A percentile compares a stretch with the other conserved stretches of the same genome.
Conservation (phyloP, 2,888 invertebrate genomes). For the Sarcophaga subvicina region DNA sequence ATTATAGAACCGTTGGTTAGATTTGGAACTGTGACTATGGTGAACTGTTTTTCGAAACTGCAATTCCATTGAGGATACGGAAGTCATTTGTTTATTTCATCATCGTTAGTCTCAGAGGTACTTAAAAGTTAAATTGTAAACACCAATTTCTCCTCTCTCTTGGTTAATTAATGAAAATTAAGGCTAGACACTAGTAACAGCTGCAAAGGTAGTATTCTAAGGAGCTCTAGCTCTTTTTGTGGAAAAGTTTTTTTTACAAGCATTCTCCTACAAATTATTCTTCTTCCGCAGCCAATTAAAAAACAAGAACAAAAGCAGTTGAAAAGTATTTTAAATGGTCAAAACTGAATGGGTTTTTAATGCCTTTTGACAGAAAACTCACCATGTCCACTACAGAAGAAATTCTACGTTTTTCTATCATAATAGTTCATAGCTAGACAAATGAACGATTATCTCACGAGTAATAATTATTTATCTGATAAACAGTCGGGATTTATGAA, state of each 20-base stretch:
- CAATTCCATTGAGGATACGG: no score
- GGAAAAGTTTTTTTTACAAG: neutral
- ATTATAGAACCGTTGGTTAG: no score
- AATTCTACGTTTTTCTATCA: neutral
- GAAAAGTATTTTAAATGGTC: conserved; percentile 3
- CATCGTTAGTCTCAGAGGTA: conserved; percentile 24
- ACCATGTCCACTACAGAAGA: neutral
- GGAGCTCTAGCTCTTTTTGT: neutral
- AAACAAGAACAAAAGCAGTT: conserved; percentile 14
- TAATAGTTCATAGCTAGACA: no score
- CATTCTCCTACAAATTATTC: neutral
- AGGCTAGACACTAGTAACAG: conserved; percentile 15
- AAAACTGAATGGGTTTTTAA: conserved; percentile 24
- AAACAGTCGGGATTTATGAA: no score
- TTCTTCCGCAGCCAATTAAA: neutral
- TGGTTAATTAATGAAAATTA: conserved; percentile 55
- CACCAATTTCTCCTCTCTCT: conserved; percentile 44
- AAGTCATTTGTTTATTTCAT: conserved; percentile 55
- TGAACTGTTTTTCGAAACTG: no score
- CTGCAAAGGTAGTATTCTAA: neutral
- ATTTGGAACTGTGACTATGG: no score
- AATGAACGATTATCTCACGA: no score
- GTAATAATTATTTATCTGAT: no score
- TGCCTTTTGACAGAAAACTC: neutral
- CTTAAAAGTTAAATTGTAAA: neutral